phyloP scores from a whole-genome alignment of 2,113 vertebrate genomes.

The Ammospiza nelsoni region DNA sequence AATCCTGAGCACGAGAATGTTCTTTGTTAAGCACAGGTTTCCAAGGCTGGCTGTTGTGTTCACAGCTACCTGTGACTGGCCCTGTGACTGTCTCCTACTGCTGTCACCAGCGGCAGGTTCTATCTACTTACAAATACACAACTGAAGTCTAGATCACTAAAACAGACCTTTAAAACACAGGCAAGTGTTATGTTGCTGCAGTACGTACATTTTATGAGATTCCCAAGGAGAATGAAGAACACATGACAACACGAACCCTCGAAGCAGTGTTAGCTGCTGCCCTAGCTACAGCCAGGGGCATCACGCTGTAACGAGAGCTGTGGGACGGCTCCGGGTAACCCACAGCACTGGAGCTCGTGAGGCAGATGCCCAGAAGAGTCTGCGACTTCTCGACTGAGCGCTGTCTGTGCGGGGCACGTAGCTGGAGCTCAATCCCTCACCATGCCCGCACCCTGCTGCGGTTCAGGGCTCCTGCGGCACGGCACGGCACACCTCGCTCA shows the following conservation, averaged over 20 bases:
- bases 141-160: background rate
- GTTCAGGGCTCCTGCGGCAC: background rate
- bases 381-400: background rate
- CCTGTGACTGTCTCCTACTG: rapidly evolving
- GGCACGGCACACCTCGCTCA: background rate
- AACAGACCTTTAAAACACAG: background rate
- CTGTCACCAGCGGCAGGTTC: background rate
- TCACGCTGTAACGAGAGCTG: rapidly evolving
- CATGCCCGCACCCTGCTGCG: background rate
- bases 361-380: background rate
- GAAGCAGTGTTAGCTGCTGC: no score
- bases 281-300: background rate
- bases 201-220: rapidly evolving
- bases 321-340: background rate
- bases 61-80: background rate
- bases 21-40: background rate
- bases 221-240: background rate
- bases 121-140: rapidly evolving
- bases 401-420: rapidly evolving
- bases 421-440: background rate
- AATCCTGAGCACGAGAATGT: background rate
- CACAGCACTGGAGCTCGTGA: background rate
- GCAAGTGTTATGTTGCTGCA: background rate
- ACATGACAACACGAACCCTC: background rate
- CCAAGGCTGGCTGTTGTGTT: rapidly evolving